Percentiles rank a stretch among this genome's conserved stretches.
Conservation (phyloP, 2,888 invertebrate species). For the Halictus quadricinctus region DNA sequence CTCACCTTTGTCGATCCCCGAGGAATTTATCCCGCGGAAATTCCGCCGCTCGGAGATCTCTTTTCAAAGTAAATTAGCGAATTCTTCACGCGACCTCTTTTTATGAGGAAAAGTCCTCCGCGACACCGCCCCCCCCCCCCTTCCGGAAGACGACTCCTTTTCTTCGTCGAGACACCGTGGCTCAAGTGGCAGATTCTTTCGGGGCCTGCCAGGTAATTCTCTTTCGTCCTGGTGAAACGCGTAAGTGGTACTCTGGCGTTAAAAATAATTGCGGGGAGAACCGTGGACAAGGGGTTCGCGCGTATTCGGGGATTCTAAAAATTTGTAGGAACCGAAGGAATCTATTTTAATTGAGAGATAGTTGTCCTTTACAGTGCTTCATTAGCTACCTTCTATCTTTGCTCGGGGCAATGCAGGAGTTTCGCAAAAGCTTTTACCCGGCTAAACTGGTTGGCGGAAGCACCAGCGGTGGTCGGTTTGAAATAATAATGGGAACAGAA, state of each 20-base stretch:
- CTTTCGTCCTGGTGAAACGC: not conserved
- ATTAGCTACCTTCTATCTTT: not conserved
- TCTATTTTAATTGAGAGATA: not conserved
- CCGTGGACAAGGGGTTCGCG: not conserved
- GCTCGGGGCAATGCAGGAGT: not conserved
- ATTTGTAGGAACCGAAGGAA: not conserved
- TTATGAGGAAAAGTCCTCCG: constrained; percentile 28
- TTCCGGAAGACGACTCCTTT: constrained; percentile 29
- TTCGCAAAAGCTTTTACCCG: not conserved
- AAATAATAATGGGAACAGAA: constrained; percentile 4
- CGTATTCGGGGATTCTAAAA: not conserved
- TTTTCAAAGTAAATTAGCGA: constrained; percentile 68
- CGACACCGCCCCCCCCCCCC: constrained; percentile 17
- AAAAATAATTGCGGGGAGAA: not conserved
- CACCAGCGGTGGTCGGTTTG: not conserved
- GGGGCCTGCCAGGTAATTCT: constrained; percentile 3
- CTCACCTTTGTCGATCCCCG: constrained; percentile 47
- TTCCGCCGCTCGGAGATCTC: constrained; percentile 52
- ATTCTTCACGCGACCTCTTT: constrained; percentile 54
- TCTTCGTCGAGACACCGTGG: constrained; percentile 42
- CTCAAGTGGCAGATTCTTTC: constrained; percentile 19
- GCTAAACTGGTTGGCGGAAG: not conserved
- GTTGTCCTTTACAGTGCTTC: not conserved
- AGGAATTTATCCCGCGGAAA: constrained; percentile 58
- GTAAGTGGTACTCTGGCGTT: not conserved